Conservation (phyloP, 2,113 vertebrate species). For the Girardinichthys multiradiatus region DNA sequence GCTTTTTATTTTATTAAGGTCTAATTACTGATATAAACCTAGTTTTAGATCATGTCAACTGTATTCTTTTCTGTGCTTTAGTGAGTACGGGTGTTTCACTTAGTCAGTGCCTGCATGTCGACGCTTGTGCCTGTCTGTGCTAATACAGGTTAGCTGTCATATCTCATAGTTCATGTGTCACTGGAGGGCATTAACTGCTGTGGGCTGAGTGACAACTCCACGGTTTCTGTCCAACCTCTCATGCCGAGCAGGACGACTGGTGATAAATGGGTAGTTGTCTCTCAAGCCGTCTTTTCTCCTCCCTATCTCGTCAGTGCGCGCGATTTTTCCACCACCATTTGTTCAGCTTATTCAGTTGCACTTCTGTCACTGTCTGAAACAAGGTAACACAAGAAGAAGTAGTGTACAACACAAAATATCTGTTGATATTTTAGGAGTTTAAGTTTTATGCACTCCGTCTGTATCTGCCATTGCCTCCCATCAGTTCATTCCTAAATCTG, state of each 20-base stretch:
- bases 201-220: conserved; percentile 58
- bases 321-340: conserved; percentile 28
- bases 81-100: conserved; percentile 4
- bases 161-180: conserved; percentile 63
- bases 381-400: background rate
- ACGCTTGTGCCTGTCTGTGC: conserved; percentile 25
- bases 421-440: background rate
- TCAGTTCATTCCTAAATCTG: too few species aligned
- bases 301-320: conserved; percentile 1
- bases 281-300: conserved; percentile 43
- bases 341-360: conserved; percentile 10
- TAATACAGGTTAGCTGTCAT: conserved; percentile 44
- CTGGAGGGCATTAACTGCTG: conserved; percentile 44
- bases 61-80: conserved; percentile 3
- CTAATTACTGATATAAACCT: background rate
- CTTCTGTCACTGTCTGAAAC: conserved; percentile 18
- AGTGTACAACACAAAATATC: conserved; percentile 17
- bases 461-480: background rate
- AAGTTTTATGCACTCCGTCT: background rate
- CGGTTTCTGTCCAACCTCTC: conserved; percentile 47
- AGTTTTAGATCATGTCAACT: background rate
- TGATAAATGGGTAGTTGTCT: conserved; percentile 59
- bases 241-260: conserved; percentile 8
- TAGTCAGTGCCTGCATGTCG: conserved; percentile 12
- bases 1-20: background rate